Base-by-base conservation (phyloP, 2,888 invertebrate genomes). In the Gymnoscelis rufifasciata region DNA sequence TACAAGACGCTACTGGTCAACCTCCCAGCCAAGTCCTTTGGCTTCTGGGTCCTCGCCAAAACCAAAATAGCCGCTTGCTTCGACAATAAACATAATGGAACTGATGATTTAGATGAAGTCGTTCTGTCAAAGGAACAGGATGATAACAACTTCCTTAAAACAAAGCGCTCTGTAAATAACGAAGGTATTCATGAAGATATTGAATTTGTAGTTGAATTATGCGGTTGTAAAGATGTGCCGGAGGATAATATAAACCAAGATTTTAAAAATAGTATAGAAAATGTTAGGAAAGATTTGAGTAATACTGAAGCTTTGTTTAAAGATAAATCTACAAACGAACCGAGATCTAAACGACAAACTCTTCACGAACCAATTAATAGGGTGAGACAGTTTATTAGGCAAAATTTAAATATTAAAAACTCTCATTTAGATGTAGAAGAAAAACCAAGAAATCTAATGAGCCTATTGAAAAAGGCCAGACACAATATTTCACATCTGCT, bases 21-120 rank as follows among this genome's bases (percentile, higher is more conserved):
- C 35, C 66, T 94, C 2, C 93, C 94, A 1, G 83, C 92, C 0
- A 90, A 90, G 61, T 91, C 93, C 0, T 90, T 95, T 35, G 93
- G 92, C 0, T 95, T 95, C 71, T 94, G 93, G 91, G 92, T 94
- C 0, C 68, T 95, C 7, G 92, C 93, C 0, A 90, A 89, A 41
- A 91, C 92, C 0, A 90, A 91, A 64, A 77, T 92, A 14, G 84
- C 90, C 39, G 90, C 91, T 11, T 93, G 93, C 52, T 45, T 51
- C 11, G 59, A 66, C 4, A 51, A 60, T 8, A 58, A 48, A 7
- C 48, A 38, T 7, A 56, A 67, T 24, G 64, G 58, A 12, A 64
- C 57, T 12, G 35, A 39, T 30, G 30, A 43, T 1, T 19, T 43
- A 6, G 47, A 56, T 6, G 46, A 47, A 11, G 43, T 35, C n/a